A percentile compares a stretch with the other conserved stretches of the same genome.
phyloP scores from a whole-genome alignment of 2,888 invertebrate genomes.

The Cetonia aurata region DNA sequence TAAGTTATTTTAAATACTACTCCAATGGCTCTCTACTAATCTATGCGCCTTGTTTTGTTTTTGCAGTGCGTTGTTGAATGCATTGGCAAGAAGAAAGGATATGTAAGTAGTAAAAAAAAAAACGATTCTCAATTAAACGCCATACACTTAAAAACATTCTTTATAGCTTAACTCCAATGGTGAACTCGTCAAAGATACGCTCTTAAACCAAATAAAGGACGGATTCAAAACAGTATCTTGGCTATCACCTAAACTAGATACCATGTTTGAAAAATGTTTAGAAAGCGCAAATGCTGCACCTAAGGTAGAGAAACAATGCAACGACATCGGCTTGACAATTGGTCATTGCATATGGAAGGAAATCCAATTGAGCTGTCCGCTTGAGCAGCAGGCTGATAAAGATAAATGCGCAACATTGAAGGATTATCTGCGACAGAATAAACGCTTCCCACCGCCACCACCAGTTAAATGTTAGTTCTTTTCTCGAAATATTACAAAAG shows the following conservation, averaged over 20 bases:
- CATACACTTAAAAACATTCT: too few species aligned
- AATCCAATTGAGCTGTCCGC: constrained; percentile 64
- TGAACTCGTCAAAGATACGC: constrained; percentile 2
- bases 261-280: constrained; percentile 13
- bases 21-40: background rate
- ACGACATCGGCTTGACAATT: constrained; percentile 45
- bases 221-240: background rate
- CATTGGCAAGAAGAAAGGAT: constrained; percentile 36
- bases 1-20: constrained; percentile 7
- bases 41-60: background rate
- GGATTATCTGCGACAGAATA: constrained; percentile 58
- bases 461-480: constrained; percentile 14
- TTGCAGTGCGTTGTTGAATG: constrained; percentile 34
- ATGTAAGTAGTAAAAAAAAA: constrained; percentile 19
- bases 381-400: constrained; percentile 62
- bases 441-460: constrained; percentile 29
- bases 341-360: constrained; percentile 64
- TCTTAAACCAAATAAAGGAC: background rate
- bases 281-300: background rate
- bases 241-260: constrained; percentile 9
- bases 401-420: constrained; percentile 60
- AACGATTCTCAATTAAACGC: too few species aligned
- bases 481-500: background rate
- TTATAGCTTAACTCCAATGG: constrained; percentile 27
- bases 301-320: constrained; percentile 16